Percentiles rank a stretch among this genome's conserved stretches.
Conservation (phyloP, 2,113 vertebrate genomes). For the Nycticorax nycticorax region DNA sequence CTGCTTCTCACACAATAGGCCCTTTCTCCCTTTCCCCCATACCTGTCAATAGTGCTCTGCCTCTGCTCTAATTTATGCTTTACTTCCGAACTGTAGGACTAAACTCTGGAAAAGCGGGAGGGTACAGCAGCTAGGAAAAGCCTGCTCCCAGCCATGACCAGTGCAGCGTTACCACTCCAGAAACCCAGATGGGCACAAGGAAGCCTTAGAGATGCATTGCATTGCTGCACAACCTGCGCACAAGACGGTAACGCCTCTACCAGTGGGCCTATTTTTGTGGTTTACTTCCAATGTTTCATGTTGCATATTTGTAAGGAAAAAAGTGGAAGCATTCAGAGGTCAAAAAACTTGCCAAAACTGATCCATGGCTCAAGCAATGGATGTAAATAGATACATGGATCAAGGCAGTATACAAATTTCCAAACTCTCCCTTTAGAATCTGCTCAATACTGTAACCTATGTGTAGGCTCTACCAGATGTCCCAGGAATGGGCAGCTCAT, state of each 20-base stretch:
- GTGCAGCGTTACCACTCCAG: background rate
- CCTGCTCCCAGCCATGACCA: background rate
- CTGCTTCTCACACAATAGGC: constrained; percentile 46
- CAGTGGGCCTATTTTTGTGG: background rate
- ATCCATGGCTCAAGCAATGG: background rate
- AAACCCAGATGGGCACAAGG: background rate
- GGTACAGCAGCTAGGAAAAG: background rate
- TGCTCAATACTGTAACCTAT: background rate
- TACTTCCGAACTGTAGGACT: background rate
- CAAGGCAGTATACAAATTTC: background rate
- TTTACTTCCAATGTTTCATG: background rate
- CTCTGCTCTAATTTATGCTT: constrained; percentile 26
- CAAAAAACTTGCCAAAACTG: background rate
- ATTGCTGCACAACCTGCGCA: rapidly evolving
- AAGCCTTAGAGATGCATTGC: background rate
- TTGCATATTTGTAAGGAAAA: background rate
- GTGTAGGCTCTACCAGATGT: background rate
- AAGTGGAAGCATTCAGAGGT: background rate
- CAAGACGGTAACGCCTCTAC: background rate
- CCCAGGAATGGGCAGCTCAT: background rate
- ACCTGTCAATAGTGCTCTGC: constrained; percentile 41
- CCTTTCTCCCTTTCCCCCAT: constrained; percentile 32
- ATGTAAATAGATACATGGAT: background rate
- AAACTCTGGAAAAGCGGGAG: background rate
- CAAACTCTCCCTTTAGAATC: background rate